Evolutionary conservation across 2,113 vertebrate genomes (phyloP), one percentile per base, ranked within the genome.

Genomic region (Brevimyrus niger): DNA sequence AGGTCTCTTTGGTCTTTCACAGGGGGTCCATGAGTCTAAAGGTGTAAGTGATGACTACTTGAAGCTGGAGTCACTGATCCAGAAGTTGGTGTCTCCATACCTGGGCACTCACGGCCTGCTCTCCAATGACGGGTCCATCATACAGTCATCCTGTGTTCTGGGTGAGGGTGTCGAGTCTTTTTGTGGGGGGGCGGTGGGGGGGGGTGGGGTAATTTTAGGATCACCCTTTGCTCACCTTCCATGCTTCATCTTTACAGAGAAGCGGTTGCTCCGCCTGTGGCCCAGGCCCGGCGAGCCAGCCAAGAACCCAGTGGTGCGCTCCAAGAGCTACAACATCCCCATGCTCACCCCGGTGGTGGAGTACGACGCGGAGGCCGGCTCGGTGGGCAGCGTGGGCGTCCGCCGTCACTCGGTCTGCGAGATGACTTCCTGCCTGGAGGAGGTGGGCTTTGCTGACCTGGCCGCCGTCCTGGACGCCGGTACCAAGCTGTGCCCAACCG

Each of bases 21-120:
- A 99, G 98, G 97, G 98, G 0, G 98, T 99, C 42, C 98, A 99
- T 0, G 98, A 99, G 91, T 97, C 97, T 0, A 95, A 97, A 92
- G 97, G 97, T 0, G 97, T 97, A 88, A 97, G 96, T 0, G 97
- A 97, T 8, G 97, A 98, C 92, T 99, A 99, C 90, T 93, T 99
- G 89, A 97, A 97, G 84, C 94, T 99, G 92, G 98, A 99, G 94
- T 92, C 94, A 0, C 95, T 99, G 91, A 95, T 99, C 88, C 97
- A 98, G 96, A 99, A 97, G 89, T 98, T 99, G 1, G 97, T 99
- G 85, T 99, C 97, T 4, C 98, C 98, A 0, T 99, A 99, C 94
- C 92, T 99, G 91, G 97, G 98, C 48, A 99, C 97, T 0, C 97
- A 97, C 0, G 98, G 98, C 1, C 95, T 99, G 73, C 97, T 94